Base-by-base conservation (phyloP, 2,797 vertebrate species). In the Lepilemur septentrionalis region DNA sequence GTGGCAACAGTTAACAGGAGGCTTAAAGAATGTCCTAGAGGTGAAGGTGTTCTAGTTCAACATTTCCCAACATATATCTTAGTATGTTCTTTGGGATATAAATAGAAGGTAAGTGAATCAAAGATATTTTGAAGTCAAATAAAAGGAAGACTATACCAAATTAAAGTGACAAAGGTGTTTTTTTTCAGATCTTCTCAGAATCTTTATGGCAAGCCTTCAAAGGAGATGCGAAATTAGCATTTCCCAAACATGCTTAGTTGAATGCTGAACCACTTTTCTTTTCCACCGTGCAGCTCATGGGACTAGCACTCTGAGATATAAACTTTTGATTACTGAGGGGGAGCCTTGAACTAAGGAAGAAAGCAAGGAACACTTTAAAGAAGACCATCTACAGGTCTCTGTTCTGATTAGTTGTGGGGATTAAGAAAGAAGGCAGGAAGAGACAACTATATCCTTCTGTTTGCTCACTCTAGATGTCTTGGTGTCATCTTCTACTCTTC, bases 81-180 rank as follows among this genome's bases (percentile, higher is more conserved):
- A 50, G 14, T 12, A 25, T 2, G 5, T 89, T 73, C n/a, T 92
- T 83, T 76, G 57, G 55, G 25, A 69, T 48, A 48, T 43, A 91
- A 86, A 43, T 32, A 82, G 35, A 59, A 73, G 20, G 4, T 12
- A 85, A 67, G 35, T 85, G 23, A 75, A 78, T 43, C 38, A 72
- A 65, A 92, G 23, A 55, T 69, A 72, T 50, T 72, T 72, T 14
- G 3, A 89, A 87, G 48, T 65, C 23, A 59, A 92, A 86, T 35
- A 83, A 96, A 80, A 80, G 38, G 25, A 65, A 83, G 43, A 11
- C 61, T 22, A 59, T 30, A 46, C 23, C 55, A 95, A 70, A 50
- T 3, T 59, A 93, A 96, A 82, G 22, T 73, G 17, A 96, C 87
- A 80, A 18, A 38, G 65, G 30, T 73, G 7, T 10, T 23, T 35